Conservation (phyloP, 1,140 invertebrate species). For the Colletes latitarsis region DNA sequence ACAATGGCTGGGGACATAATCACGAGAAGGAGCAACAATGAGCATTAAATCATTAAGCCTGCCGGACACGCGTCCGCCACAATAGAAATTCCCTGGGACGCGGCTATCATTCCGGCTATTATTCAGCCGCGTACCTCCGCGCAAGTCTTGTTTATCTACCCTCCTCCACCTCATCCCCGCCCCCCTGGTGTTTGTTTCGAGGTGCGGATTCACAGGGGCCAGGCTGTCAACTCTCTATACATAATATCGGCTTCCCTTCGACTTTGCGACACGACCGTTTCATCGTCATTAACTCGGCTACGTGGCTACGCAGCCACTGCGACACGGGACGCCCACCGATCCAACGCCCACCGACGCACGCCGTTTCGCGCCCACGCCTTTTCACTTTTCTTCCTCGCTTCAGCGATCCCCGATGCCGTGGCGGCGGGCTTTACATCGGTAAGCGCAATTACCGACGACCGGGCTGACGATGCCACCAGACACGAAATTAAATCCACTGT, state of each 20-base stretch:
- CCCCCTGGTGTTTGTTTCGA: conserved; percentile 44
- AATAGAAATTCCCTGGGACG: conserved; percentile 58
- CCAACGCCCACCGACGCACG: conserved; percentile 21
- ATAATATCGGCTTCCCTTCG: conserved; percentile 38
- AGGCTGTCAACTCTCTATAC: conserved; percentile 33
- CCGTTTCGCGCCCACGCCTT: conserved; percentile 36
- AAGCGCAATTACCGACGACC: conserved; percentile 51
- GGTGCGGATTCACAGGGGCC: conserved; percentile 4
- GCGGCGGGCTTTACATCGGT: conserved; percentile 28
- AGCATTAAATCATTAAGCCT: conserved; percentile 67
- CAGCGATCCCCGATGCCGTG: conserved; percentile 22
- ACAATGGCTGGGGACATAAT: conserved; percentile 55
- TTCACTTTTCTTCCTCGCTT: conserved; percentile 32
- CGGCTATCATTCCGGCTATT: conserved; percentile 54
- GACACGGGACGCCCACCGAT: conserved; percentile 36
- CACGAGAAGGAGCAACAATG: conserved; percentile 59
- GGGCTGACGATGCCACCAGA: conserved; percentile 51
- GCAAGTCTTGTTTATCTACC: conserved; percentile 30
- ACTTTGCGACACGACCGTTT: conserved; percentile 23
- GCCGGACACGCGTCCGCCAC: conserved; percentile 53
- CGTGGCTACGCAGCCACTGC: not conserved
- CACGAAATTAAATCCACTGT: conserved; percentile 52
- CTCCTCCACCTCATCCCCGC: too few relatives aligned
- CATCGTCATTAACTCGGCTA: conserved; percentile 57
- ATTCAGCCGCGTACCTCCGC: conserved; percentile 38